Evolutionary conservation across 2,888 invertebrate species (phyloP), one percentile per base, ranked within the genome.

Genomic region (Allygus modestus): DNA sequence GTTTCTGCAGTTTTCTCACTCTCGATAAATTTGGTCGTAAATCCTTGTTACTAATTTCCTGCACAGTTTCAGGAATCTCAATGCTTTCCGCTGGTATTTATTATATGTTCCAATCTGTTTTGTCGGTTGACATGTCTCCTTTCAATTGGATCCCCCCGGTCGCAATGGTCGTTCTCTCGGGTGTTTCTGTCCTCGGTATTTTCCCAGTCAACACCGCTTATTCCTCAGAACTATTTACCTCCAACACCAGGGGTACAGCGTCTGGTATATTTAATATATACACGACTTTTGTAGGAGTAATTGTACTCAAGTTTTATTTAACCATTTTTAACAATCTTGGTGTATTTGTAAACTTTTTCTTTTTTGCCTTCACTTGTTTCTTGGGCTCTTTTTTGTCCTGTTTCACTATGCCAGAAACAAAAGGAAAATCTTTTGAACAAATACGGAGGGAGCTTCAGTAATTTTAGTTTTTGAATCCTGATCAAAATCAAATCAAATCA

Each of bases 341-440:
- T 33, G 43, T 41, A n/a, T 82, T 15, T 82, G 31, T 69, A 0
- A 43, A 65, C 20, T 82, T 65, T 65, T 41, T 15, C n/a, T 26
- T 65, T 20, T 82, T 41, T 41, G 12, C 82, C 23, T 9, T 17
- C 1, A 43, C 46, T 11, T 61, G 41, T 65, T 69, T 82, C 15
- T 11, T 82, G 11, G 69, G 82, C 0, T n/a, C 31, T 17, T 43
- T 43, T 23, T 28, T 65, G 2, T 43, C 69, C 17, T 82, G 43
- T 26, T 65, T n/a, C 43, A n/a, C 41, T 15, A 69, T 69, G 61
- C 82, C 82, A 1, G 82, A 82, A 41, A 82, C 82, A 23, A 82
- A 82, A 65, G 82, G 61, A 5, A 82, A 82, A 82, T 23, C 82
- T 11, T 82, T 82, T 69, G 65, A 81, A 58, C 11, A 31, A 37